A percentile compares a stretch with the other conserved stretches of the same genome.
phyloP scores from a whole-genome alignment of 2,113 vertebrate species.

The human region DNA sequence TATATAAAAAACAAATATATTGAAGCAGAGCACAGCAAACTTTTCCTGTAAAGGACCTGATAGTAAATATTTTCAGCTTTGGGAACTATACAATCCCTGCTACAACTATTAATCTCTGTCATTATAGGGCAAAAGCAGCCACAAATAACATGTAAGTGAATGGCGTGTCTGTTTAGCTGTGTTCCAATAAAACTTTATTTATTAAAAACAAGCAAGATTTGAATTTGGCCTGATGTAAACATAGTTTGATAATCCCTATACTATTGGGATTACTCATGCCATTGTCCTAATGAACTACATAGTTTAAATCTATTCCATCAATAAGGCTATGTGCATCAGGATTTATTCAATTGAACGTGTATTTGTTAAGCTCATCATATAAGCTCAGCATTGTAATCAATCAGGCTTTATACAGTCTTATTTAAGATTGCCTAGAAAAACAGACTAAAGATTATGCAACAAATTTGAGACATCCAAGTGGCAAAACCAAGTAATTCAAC shows the following conservation, averaged over 20 bases:
- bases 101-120: neutral
- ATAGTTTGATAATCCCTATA: neutral
- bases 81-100: neutral
- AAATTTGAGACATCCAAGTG: neutral
- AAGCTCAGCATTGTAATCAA: neutral
- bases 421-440: neutral
- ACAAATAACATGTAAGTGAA: neutral
- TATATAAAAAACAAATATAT: neutral
- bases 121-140: too few species aligned
- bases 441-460: neutral
- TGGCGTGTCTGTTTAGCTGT: neutral
- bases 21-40: neutral
- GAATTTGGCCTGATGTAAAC: neutral
- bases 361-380: neutral
- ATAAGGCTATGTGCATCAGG: neutral
- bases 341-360: neutral
- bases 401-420: neutral
- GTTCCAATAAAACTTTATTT: neutral
- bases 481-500: neutral
- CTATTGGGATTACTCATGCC: neutral
- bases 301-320: neutral
- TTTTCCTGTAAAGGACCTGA: neutral
- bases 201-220: neutral
- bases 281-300: neutral
- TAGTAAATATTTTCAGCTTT: neutral